Conservation (phyloP, 2,888 invertebrate genomes). For the Toxonevra muliebris region DNA sequence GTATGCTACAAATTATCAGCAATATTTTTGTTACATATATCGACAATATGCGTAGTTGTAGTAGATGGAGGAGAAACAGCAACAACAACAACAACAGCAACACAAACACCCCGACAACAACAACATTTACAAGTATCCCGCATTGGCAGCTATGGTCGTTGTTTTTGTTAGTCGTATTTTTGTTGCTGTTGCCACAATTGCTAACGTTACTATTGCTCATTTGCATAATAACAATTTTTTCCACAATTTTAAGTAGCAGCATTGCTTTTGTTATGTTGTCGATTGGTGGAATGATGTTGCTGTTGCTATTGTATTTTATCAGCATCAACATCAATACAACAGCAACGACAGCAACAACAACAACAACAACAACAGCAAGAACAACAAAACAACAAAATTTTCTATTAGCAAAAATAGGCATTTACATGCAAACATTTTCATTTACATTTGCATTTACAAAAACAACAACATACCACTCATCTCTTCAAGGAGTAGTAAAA, state of each 20-base stretch:
- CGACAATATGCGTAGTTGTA: slow-evolving; percentile 8
- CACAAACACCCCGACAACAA: background rate
- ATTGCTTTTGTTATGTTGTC: slow-evolving; percentile 36
- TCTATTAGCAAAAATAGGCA: background rate
- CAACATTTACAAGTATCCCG: background rate
- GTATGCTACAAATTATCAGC: slow-evolving; percentile 30
- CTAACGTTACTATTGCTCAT: slow-evolving; percentile 32
- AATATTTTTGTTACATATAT: slow-evolving; percentile 8
- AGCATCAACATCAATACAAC: slow-evolving; percentile 26
- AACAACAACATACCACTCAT: slow-evolving; percentile 17
- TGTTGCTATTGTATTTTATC: slow-evolving; percentile 40
- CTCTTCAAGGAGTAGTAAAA: too few species aligned
- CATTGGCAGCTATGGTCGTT: background rate
- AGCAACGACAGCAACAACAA: slow-evolving; percentile 32
- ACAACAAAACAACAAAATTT: slow-evolving; percentile 27
- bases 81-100: background rate
- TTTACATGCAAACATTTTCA: slow-evolving; percentile 7
- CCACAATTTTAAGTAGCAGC: slow-evolving; percentile 9
- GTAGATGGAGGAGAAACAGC: background rate
- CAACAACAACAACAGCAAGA: background rate
- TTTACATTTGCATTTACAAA: slow-evolving; percentile 14
- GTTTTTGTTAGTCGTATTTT: background rate
- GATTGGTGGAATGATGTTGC: slow-evolving; percentile 28
- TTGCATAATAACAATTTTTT: slow-evolving; percentile 43
- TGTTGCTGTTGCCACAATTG: background rate